These are phyloP conservation scores for Seladonia tumulorum DNA, from an alignment of 2,888 invertebrate species.

Conservation along the genomic window DNA sequence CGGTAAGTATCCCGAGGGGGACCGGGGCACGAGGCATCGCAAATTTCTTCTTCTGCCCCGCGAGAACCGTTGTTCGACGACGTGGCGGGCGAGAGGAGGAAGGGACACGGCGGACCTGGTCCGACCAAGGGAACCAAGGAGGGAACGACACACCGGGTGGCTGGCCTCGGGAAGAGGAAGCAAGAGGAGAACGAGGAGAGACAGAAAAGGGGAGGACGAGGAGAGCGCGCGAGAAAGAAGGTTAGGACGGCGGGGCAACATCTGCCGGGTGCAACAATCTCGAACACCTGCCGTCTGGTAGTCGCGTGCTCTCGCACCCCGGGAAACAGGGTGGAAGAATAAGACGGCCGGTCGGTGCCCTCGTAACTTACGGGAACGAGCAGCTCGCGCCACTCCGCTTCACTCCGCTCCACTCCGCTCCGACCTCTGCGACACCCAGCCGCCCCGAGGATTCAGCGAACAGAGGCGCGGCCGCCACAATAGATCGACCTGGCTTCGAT, in stretches of 20 bases:
- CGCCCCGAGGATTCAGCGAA: constrained; percentile 11
- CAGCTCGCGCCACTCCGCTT: constrained; percentile 20
- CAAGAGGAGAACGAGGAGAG: constrained; percentile 38
- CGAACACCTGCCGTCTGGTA: constrained; percentile 83
- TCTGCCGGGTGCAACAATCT: constrained; percentile 83
- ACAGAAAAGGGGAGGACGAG: constrained; percentile 30
- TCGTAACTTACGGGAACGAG: constrained; percentile 64
- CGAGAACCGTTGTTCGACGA: constrained; percentile 42
- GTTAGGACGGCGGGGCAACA: constrained; percentile 76
- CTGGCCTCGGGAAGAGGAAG: constrained; percentile 42
- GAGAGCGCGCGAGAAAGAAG: constrained; percentile 57
- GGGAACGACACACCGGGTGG: constrained; percentile 49
- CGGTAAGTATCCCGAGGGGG: background rate
- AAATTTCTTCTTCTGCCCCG: constrained; percentile 41
- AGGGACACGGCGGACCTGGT: constrained; percentile 21
- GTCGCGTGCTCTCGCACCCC: constrained; percentile 81
- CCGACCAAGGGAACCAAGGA: constrained; percentile 40
- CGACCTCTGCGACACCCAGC: constrained; percentile 4
- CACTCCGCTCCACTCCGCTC: background rate
- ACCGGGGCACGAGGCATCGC: constrained; percentile 35
- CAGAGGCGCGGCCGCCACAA: background rate
- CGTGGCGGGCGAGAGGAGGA: constrained; percentile 16
- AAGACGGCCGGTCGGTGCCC: constrained; percentile 69
- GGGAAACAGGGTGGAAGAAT: constrained; percentile 70
- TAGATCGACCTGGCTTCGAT: constrained; percentile 27